A percentile compares a stretch with the other conserved stretches of the same genome.
Evolutionary conservation across 2,113 vertebrate species (phyloP).

Genomic region (Hyperoodon ampullatus): DNA sequence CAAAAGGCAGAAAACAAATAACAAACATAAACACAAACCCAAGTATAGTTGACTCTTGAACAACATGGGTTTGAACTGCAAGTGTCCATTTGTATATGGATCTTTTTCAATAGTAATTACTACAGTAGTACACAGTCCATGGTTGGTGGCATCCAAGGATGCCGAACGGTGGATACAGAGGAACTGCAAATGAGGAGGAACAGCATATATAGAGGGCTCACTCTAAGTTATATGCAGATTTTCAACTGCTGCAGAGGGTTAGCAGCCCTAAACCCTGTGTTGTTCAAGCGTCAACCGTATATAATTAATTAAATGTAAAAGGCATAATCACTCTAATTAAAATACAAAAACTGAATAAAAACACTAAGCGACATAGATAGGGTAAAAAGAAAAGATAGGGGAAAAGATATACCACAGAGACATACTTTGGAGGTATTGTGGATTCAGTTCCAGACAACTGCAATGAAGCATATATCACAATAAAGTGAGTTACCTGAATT

Average conservation of each 20-base stretch:
- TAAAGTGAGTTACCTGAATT: not conserved
- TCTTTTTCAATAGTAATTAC: not conserved
- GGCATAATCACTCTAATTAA: not conserved
- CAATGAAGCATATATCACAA: not conserved
- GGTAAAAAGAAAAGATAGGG: not conserved
- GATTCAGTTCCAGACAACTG: not conserved
- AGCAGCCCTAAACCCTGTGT: not conserved
- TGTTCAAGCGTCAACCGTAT: not conserved
- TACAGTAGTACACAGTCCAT: fast-evolving
- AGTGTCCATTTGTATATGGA: not conserved
- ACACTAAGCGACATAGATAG: not conserved
- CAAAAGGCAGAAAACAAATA: not conserved
- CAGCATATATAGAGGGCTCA: not conserved
- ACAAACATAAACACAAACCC: not conserved
- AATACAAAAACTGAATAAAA: not conserved
- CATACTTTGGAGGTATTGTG: not conserved
- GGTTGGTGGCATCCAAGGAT: not conserved
- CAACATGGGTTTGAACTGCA: not conserved
- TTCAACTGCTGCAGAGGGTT: not conserved
- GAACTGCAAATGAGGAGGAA: not conserved
- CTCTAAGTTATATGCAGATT: not conserved
- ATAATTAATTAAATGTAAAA: not conserved
- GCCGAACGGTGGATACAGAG: not conserved
- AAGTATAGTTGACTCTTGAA: not conserved
- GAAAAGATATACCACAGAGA: not conserved